Base-by-base conservation (phyloP, 2,113 vertebrate genomes). In the Morone saxatilis region DNA sequence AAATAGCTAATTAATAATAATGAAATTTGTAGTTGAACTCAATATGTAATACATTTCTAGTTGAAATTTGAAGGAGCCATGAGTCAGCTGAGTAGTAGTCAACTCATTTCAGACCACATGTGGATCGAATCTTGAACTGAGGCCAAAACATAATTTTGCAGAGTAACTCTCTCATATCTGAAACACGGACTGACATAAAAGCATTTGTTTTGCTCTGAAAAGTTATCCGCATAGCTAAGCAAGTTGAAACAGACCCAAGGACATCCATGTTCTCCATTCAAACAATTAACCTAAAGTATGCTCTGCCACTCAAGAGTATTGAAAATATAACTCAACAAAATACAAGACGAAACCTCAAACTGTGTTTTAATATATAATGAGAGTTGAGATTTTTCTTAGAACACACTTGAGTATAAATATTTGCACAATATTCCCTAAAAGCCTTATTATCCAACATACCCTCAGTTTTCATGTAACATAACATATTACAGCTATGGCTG, bases 351-450 rank as follows among this genome's bases (percentile, higher is more conserved):
- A 80, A 68, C 76, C 56, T 81, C 57, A 51, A 80, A 61, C 50
- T 8, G 22, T 14, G 51, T 70, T 72, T 73, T 13, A 25, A 85
- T 68, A 36, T 54, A 66, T 53, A 67, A 79, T 72, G 4, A 77
- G 50, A 76, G 13, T 17, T 53, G 7, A 65, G 41, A 54, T 41
- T 81, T 86, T 77, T 75, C n/a, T 69, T 7, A 14, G 9, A 22
- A 7, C 50, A 40, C 40, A 62, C 51, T 31, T n/a, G 17, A 50
- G 16, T 53, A 48, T 12, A 53, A 76, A 71, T 50, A 85, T 72
- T 82, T 78, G 20, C n/a, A 78, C 13, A 20, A 22, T 77, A 80
- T 71, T 69, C 60, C 69, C 76, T 71, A 25, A 77, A 82, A 80
- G 48, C 78, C 13, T 38, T 38, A 22, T 89, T 51, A 86, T 77